Conservation (phyloP, 2,797 vertebrate genomes). For the Borostomias antarcticus region DNA sequence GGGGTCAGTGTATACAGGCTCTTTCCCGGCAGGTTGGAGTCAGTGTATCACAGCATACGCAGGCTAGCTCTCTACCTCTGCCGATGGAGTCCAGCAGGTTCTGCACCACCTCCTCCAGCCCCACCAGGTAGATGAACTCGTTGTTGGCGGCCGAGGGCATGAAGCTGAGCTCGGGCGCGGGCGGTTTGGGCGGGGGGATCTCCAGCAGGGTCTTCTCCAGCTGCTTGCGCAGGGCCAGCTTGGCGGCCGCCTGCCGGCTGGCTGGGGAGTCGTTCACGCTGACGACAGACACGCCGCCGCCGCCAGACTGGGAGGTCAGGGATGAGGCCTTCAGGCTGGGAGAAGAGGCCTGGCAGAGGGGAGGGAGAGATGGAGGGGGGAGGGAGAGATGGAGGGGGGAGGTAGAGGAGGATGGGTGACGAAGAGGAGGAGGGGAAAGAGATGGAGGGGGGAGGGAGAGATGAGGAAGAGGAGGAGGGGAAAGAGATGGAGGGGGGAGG, state of each 20-base stretch:
- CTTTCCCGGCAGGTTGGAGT: too few relatives aligned
- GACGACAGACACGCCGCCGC: conserved; percentile 64
- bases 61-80: conserved; percentile 67
- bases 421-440: neutral
- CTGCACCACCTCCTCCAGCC: conserved; percentile 95
- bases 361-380: neutral
- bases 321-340: conserved; percentile 82
- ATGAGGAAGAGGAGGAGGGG: too few relatives aligned
- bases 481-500: too few relatives aligned
- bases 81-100: conserved; percentile 91
- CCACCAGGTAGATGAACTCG: conserved; percentile 96
- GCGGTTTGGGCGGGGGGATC: conserved; percentile 94
- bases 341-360: conserved; percentile 72
- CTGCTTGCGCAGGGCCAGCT: conserved; percentile 93
- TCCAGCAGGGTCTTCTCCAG: conserved; percentile 95
- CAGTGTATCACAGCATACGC: too few relatives aligned
- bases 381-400: neutral
- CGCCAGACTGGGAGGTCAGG: conserved; percentile 64
- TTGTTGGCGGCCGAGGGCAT: conserved; percentile 95
- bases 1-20: too few relatives aligned
- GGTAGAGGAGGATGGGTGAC: neutral
- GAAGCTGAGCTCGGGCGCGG: conserved; percentile 90
- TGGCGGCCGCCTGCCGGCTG: conserved; percentile 91
- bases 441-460: too few relatives aligned
- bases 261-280: conserved; percentile 84